Base-by-base conservation (phyloP, 2,113 vertebrate species). In the Tyrannus savana region DNA sequence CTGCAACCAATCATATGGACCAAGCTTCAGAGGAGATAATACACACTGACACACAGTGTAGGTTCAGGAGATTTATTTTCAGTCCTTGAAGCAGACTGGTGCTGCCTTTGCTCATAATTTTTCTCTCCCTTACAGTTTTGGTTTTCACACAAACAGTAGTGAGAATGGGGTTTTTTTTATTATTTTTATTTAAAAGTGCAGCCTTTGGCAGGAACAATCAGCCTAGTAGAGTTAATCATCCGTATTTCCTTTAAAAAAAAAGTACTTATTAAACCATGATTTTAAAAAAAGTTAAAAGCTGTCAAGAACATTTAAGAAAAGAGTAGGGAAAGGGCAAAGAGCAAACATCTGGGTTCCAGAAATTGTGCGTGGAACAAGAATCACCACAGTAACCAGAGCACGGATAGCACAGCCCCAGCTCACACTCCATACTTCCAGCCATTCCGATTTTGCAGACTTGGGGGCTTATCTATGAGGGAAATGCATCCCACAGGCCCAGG, bases 31-130 rank as follows among this genome's bases (percentile, higher is more conserved):
- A 69, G 18, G 33, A 73, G 79, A 82, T 71, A 39, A 80, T 85
- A 88, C 42, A 92, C 64, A 59, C 52, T 68, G 53, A 77, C 80
- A 94, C 87, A 75, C 27, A n/a, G 31, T 17, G 6, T 59, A 67
- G 83, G 83, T 95, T 92, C 66, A 91, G 66, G 84, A 96, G 68
- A 80, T 96, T 96, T 96, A 95, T 97, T 97, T 94, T 88, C 94
- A 84, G 82, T 86, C 84, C 71, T 83, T 72, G 46, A 83, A 95
- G 75, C 35, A 90, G 89, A 92, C 71, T 50, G 72, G 39, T 88
- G 62, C 91, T 93, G 78, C 82, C 89, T 87, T 81, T 79, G 69
- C 85, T 94, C 16, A 28, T 33, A 18, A 11, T 62, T 73, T 89
- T 55, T 62, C 59, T 91, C 75, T 79, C 59, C 13, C 3, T 84